Conservation (phyloP, 2,797 vertebrate genomes). For the Trichosurus vulpecula region DNA sequence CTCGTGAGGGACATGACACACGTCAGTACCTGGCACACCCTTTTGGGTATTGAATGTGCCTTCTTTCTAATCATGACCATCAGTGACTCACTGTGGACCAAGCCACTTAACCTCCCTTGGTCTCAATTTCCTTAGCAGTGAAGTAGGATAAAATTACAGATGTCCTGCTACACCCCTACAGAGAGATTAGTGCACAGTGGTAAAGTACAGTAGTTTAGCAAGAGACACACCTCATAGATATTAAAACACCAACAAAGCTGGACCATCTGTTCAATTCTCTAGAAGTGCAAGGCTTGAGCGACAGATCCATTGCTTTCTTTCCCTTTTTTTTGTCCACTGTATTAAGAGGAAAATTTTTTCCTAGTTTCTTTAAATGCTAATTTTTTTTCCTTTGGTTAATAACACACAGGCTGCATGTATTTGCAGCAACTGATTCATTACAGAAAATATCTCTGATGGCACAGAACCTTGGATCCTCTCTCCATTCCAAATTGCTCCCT, state of each 20-base stretch:
- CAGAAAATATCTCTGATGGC: neutral
- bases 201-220: neutral
- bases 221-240: neutral
- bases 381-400: slow-evolving; percentile 12
- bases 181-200: neutral
- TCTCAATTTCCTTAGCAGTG: slow-evolving; percentile 19
- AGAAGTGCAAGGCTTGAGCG: neutral
- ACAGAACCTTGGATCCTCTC: neutral
- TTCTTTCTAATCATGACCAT: slow-evolving; percentile 22
- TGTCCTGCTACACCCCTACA: neutral
- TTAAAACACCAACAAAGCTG: neutral
- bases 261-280: neutral
- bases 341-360: neutral
- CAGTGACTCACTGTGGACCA: neutral
- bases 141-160: slow-evolving; percentile 41
- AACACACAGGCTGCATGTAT: neutral
- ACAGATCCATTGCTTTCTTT: neutral
- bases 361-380: neutral
- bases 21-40: neutral
- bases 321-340: neutral
- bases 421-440: neutral
- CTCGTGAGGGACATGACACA: neutral
- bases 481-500: slow-evolving; percentile 8
- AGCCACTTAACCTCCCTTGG: slow-evolving; percentile 3
- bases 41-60: neutral